Base-by-base conservation (phyloP, 2,113 vertebrate genomes). In the Tautogolabrus adspersus region DNA sequence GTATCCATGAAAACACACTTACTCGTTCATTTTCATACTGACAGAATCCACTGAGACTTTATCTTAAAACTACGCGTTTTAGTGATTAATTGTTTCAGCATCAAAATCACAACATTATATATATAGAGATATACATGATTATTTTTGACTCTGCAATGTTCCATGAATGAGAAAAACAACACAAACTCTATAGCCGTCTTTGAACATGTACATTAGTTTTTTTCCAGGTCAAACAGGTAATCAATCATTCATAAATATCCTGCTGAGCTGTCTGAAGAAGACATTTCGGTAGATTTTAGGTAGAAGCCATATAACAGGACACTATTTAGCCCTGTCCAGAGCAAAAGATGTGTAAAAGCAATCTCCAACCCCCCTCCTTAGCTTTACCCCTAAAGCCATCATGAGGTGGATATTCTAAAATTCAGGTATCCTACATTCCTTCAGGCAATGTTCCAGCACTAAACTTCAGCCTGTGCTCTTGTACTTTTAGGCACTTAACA, bases 381-480 rank as follows among this genome's bases (percentile, higher is more conserved):
- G 38, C 51, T 66, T 44, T 66, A 11, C 21, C 68, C 58, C 34
- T 12, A 54, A 66, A 76, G 46, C 64, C 26, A 74, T 47, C 44
- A 74, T 51, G 68, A n/a, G 57, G 46, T 57, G 47, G 55, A 66
- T 70, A 62, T 65, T 57, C 22, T 15, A 13, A 46, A 46, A 46
- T 46, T 49, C 47, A 49, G 47, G 47, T 7, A 51, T 64, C 47
- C 58, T 55, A 12, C 58, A 69, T 70, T 75, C 55, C 63, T 79
- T 26, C 58, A 72, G 74, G 69, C 69, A 59, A 82, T 76, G 19
- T 77, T 55, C 77, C 15, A 77, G 58, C 19, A 23, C 46, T 77
- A 52, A 75, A 73, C 61, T 62, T 44, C n/a, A 70, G 38, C 49
- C 30, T 71, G 26, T 64, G 65, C 72, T 80, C 22, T 59, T 58